A percentile compares a stretch with the other conserved stretches of the same genome.
phyloP scores from a whole-genome alignment of 2,888 invertebrate genomes.

The Subacronicta megacephala region DNA sequence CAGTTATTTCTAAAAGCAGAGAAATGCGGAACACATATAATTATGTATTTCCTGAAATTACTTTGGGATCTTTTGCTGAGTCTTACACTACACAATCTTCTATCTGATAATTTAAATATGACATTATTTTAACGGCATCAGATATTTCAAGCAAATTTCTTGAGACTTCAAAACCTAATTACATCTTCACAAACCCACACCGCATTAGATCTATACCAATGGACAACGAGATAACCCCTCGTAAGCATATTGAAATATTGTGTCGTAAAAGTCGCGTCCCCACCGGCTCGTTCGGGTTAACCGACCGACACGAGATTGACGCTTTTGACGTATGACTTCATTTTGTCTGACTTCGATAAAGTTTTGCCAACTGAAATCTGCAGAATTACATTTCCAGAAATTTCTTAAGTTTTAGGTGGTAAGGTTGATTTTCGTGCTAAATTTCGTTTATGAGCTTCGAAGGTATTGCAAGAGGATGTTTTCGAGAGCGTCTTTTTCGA shows the following conservation, averaged over 20 bases:
- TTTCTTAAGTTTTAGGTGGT: not conserved
- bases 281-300: conserved; percentile 79
- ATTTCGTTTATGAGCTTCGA: conserved; percentile 1
- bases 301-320: conserved; percentile 81
- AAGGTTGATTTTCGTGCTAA: conserved; percentile 51
- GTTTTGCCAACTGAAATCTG: conserved; percentile 64
- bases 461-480: conserved; percentile 54
- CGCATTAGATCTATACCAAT: conserved; percentile 58
- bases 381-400: not conserved
- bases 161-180: conserved; percentile 45
- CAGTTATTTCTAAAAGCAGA: too few species aligned
- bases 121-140: not conserved
- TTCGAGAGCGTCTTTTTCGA: conserved; percentile 76
- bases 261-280: conserved; percentile 82
- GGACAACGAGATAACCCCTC: conserved; percentile 73
- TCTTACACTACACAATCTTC: too few species aligned
- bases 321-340: conserved; percentile 85
- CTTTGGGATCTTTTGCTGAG: too few species aligned
- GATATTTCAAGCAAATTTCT: conserved; percentile 7
- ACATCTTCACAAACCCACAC: conserved; percentile 39
- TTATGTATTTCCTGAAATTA: too few species aligned
- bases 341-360: conserved; percentile 86
- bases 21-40: too few species aligned
- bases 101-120: too few species aligned
- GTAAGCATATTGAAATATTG: conserved; percentile 89